Evolutionary conservation across 2,797 vertebrate genomes (phyloP).

Genomic region (Chaetodon trifasciatus): DNA sequence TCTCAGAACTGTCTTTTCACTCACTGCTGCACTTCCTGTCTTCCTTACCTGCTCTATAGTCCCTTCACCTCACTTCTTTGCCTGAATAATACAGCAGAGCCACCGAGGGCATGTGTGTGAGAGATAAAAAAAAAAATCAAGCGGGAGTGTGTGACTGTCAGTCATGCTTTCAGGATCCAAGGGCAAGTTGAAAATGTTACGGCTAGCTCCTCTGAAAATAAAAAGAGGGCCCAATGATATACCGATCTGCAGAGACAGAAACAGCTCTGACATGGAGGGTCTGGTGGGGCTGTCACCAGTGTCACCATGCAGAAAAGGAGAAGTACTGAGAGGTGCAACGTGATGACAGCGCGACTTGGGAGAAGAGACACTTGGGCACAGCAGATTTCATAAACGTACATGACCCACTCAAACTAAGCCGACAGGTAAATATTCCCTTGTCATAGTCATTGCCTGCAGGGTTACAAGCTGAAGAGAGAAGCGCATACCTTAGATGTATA

Average conservation of each 20-base stretch:
- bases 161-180: slow-evolving; percentile 51
- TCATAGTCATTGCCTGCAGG: slow-evolving; percentile 9
- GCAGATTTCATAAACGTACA: slow-evolving; percentile 45
- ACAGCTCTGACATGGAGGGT: slow-evolving; percentile 47
- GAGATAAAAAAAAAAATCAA: slow-evolving; percentile 26
- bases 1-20: slow-evolving; percentile 34
- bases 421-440: slow-evolving; percentile 33
- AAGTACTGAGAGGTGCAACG: slow-evolving; percentile 25
- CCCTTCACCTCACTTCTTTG: slow-evolving; percentile 26
- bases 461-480: slow-evolving; percentile 20
- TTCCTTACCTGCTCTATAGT: slow-evolving; percentile 16
- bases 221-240: slow-evolving; percentile 30
- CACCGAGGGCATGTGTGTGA: slow-evolving; percentile 7
- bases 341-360: slow-evolving; percentile 34
- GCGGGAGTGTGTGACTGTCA: slow-evolving; percentile 36
- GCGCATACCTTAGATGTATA: neutral
- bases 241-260: slow-evolving; percentile 31
- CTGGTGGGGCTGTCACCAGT: slow-evolving; percentile 47
- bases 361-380: slow-evolving; percentile 26
- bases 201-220: slow-evolving; percentile 39
- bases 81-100: slow-evolving; percentile 31
- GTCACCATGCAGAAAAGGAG: slow-evolving; percentile 43
- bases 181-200: slow-evolving; percentile 40
- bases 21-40: slow-evolving; percentile 18
- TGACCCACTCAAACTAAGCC: slow-evolving; percentile 21